Percentiles rank a stretch among this genome's conserved stretches.
Evolutionary conservation across 2,888 invertebrate species (phyloP).

Genomic region (Peribatodes rhomboidaria): DNA sequence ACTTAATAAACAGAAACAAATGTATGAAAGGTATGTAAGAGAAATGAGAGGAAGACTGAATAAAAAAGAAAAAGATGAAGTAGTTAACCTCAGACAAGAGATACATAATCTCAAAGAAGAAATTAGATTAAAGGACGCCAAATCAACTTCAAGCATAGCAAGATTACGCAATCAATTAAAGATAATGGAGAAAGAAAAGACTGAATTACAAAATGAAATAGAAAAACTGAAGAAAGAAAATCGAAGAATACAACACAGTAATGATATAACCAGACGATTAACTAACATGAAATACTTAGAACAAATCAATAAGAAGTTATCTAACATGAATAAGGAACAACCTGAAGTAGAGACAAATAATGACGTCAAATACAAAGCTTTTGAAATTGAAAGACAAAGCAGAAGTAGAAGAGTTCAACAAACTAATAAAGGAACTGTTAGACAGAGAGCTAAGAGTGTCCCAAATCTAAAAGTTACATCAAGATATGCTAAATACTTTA

Average conservation of each 20-base stretch:
- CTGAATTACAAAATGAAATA: conserved; percentile 88
- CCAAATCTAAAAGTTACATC: conserved; percentile 82
- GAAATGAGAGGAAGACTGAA: conserved; percentile 89
- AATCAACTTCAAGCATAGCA: conserved; percentile 90
- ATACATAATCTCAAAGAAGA: conserved; percentile 89
- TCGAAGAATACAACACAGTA: conserved; percentile 87
- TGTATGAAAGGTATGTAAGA: conserved; percentile 89
- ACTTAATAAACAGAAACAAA: conserved; percentile 88
- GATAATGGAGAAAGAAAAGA: conserved; percentile 90
- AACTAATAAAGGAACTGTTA: conserved; percentile 51
- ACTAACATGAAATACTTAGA: conserved; percentile 91
- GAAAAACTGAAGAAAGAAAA: conserved; percentile 90
- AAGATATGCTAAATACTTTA: conserved; percentile 83
- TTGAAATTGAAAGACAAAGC: conserved; percentile 77
- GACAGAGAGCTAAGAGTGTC: conserved; percentile 81
- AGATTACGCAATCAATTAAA: conserved; percentile 91
- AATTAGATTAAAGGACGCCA: conserved; percentile 90
- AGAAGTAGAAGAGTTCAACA: conserved; percentile 62
- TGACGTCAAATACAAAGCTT: conserved; percentile 75
- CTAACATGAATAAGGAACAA: conserved; percentile 67
- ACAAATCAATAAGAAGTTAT: conserved; percentile 89
- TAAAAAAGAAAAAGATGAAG: conserved; percentile 90
- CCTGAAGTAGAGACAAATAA: conserved; percentile 63
- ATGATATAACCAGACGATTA: conserved; percentile 84
- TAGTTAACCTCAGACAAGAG: conserved; percentile 88